Base-by-base conservation (phyloP, 2,888 invertebrate species). In the Arctia plantaginis region DNA sequence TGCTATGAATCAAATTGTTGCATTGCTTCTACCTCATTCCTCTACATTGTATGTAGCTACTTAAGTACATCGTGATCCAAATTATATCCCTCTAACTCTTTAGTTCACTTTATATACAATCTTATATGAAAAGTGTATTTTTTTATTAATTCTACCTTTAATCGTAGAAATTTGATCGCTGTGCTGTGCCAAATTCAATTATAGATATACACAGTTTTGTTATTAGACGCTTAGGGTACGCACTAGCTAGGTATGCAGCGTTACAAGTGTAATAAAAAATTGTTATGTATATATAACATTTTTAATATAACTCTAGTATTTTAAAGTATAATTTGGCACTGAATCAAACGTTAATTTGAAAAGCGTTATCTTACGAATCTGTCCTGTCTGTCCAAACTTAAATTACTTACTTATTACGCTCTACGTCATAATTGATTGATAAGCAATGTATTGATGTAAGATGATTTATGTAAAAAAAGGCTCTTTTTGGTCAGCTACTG, bases 1-100 rank as follows among this genome's bases (percentile, higher is more conserved):
- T 73, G 71, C 23, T 41, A 35, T 69, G 51, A 65, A 73, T n/a
- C n/a, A 69, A 55, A 55, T 73, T 66, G 39, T 33, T 69, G 65
- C 7, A 39, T 13, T 33, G 39, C 62, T 62, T 69, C 8, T 55
- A 4, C 39, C 59, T 69, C 39, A 69, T 35, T 39, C 23, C 18
- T 13, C 44, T 51, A 55, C n/a, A 8, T 51, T 6, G 51, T 51
- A n/a, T 62, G 30, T 62, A 30, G 23, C 23, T 51, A 51, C 3
- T 27, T 62, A 23, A 23, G 23, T 7, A 30, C 18, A 30, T 62
- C 59, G 10, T 62, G 30, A 15, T 27, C n/a, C 4, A 30, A 62
- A 30, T 62, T 30, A 30, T 62, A 59, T 59, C 13, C 27, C 27
- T 30, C 18, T 62, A 30, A 62, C 62, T 62, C 62, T 30, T 62